A percentile compares a stretch with the other conserved stretches of the same genome.
Evolutionary conservation across 2,113 vertebrate species (phyloP).

Genomic region (Psilopsiagon aymara): DNA sequence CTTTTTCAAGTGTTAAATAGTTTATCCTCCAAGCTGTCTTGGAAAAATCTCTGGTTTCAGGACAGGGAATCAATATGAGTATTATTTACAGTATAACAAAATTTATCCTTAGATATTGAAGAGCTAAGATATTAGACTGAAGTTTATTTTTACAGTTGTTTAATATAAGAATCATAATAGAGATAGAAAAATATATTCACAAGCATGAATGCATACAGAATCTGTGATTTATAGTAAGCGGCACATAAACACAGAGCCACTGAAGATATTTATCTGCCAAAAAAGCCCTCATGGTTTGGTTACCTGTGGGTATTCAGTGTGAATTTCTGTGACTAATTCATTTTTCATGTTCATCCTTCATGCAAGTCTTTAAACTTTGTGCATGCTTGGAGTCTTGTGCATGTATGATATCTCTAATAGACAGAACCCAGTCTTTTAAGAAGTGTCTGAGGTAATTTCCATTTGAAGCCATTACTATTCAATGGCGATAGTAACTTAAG

Average conservation of each 20-base stretch:
- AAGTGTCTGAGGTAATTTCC: neutral
- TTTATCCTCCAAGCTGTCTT: neutral
- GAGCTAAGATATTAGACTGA: neutral
- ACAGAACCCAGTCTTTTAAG: neutral
- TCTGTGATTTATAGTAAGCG: neutral
- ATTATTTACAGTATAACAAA: neutral
- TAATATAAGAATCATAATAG: neutral
- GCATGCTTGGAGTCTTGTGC: neutral
- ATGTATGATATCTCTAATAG: neutral
- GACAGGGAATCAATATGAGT: neutral
- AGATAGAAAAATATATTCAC: neutral
- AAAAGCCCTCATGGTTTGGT: neutral
- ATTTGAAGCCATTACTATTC: neutral
- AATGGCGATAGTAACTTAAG: neutral
- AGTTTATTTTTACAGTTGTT: neutral
- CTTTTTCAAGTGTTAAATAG: neutral
- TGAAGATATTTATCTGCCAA: neutral
- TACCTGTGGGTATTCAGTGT: neutral
- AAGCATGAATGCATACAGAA: neutral
- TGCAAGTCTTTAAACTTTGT: accelerated
- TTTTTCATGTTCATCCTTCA: neutral
- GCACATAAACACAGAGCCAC: neutral
- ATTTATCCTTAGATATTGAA: neutral
- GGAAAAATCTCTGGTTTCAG: neutral
- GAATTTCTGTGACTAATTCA: neutral